Evolutionary conservation across 2,113 vertebrate species (phyloP), one percentile per base, ranked within the genome.

Genomic region (Vulpes ferrilata): DNA sequence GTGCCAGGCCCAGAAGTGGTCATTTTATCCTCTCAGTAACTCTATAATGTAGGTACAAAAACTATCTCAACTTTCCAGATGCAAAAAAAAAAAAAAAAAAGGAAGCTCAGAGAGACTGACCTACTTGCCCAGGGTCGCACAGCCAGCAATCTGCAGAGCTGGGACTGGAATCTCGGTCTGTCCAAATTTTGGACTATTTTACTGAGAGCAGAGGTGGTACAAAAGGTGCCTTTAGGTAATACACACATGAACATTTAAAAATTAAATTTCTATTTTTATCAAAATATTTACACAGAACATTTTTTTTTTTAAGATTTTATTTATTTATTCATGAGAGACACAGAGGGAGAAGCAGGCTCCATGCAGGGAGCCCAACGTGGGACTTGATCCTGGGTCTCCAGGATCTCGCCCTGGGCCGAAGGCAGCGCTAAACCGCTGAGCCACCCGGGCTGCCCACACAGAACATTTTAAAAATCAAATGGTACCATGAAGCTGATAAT

Each of bases 221-320:
- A 81, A 95, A 83, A 91, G 32, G 64, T 67, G 48, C 43, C 32
- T 80, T 84, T 85, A 71, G 71, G 55, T 91, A 79, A 73, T 60
- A 53, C 25, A 89, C 17, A 43, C 35, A 82, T 10, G 22, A 76
- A 51, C 15, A 51, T 55, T 92, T 97, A 82, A 1, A 85, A 92
- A 92, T 59, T 87, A 80, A 92, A 96, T 93, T 84, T 95, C 62
- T 71, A 55, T 73, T 96, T 96, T 88, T 95, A 92, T 71, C 73
- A 76, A 87, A 94, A 93, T 53, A 90, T 81, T 32, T 84, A 76
- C 79, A 48, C 60, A 90, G 80, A 88, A 94, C 85, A 95, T 11
- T 65, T 43, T 81, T 43, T 43, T 43, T 43, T 7, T 43, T 6
- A 43, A 43, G 43, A 43, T 43, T 43, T 43, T 43, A 43, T 43